Base-by-base conservation (phyloP, 2,888 invertebrate species). In the Cryptocephalus moraei region DNA sequence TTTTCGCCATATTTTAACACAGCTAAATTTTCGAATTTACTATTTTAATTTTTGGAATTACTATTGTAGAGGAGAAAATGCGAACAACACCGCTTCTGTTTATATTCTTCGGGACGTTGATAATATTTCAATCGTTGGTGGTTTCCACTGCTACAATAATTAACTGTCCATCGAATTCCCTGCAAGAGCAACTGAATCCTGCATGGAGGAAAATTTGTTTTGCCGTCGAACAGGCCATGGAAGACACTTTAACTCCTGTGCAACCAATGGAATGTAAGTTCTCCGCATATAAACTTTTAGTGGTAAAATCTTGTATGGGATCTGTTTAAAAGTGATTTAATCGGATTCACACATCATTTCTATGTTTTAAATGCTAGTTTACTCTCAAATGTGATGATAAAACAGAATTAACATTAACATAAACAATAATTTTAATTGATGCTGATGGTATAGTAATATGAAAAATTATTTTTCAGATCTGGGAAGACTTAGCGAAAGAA, bases 181-280 rank as follows among this genome's bases (percentile, higher is more conserved):
- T 54, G 34, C 52, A 54, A 43, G 56, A 60, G 47, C 57, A 59
- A 47, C 45, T 57, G 6, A 57, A 53, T 41, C 56, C 61, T 9
- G 55, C 58, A 36, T 41, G 58, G 1, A 55, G 56, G 43, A 56
- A 59, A 41, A 52, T 63, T 9, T 63, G 63, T 50, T 57, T 46
- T 44, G 58, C 58, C 9, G 56, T 63, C 42, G 60, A 63, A 52
- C 60, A 62, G 45, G 58, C 53, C 34, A 53, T 63, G 33, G 58
- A 54, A 45, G 63, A 63, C 32, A 36, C 12, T 36, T 58, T 57
- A 42, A 50, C 52, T 36, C 49, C 56, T 10, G 50, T 54, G 34
- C 58, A 56, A 43, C 57, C 59, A 13, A 55, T 22, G 22, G 22
- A 55, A 49, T 60, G 62, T 62, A 46, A 57, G 60, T 54, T 48